Conservation (phyloP, 2,888 invertebrate species). For the Pandemis cinnamomeana region DNA sequence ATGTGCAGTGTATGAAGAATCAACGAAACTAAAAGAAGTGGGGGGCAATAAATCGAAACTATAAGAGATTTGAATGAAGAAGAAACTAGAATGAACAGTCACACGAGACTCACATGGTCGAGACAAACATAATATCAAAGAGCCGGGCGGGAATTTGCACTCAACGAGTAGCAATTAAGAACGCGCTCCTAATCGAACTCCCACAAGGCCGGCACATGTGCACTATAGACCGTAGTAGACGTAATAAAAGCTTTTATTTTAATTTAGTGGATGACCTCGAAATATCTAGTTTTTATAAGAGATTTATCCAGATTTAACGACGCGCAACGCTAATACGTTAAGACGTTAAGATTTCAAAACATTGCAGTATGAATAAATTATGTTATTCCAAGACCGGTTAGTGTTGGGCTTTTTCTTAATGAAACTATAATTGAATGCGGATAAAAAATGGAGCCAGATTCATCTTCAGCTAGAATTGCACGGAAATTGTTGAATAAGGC, state of each 20-base stretch:
- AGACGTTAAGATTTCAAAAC: too few relatives aligned
- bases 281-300: not conserved
- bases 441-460: too few relatives aligned
- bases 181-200: conserved; percentile 7
- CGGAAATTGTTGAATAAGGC: too few relatives aligned
- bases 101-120: conserved; percentile 52
- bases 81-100: not conserved
- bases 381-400: too few relatives aligned
- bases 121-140: conserved; percentile 55
- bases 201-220: not conserved
- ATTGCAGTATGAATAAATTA: too few relatives aligned
- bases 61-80: not conserved
- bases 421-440: too few relatives aligned
- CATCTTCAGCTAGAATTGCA: too few relatives aligned
- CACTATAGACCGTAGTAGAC: not conserved
- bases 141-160: conserved; percentile 41
- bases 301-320: not conserved
- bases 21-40: not conserved
- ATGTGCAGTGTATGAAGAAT: not conserved
- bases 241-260: not conserved
- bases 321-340: not conserved
- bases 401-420: too few relatives aligned
- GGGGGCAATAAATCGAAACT: not conserved
- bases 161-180: conserved; percentile 22
- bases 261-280: not conserved